A percentile compares a stretch with the other conserved stretches of the same genome.
Conservation (phyloP, 2,797 vertebrate genomes). For the Melanitta fusca region DNA sequence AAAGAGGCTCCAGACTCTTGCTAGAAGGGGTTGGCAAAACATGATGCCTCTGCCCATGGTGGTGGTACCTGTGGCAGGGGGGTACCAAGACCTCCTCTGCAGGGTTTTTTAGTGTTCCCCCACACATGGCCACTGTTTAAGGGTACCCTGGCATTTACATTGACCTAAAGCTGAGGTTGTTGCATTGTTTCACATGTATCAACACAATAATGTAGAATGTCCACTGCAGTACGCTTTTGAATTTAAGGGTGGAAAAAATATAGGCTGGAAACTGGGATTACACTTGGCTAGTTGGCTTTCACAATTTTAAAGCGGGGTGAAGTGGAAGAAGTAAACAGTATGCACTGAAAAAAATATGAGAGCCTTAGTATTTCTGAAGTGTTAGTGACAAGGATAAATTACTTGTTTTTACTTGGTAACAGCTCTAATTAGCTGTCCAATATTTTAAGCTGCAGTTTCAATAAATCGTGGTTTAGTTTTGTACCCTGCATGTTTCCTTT, state of each 20-base stretch:
- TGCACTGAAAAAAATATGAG: not conserved
- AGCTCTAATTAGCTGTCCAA: not conserved
- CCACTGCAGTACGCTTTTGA: not conserved
- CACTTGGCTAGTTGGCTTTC: not conserved
- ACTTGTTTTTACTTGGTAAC: not conserved
- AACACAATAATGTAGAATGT: not conserved
- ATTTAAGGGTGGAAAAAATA: constrained; percentile 34
- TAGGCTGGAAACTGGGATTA: not conserved
- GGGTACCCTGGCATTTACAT: not conserved
- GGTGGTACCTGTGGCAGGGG: not conserved
- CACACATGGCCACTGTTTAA: not conserved
- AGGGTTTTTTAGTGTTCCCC: not conserved
- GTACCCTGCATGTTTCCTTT: not conserved
- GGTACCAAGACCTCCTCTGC: not conserved
- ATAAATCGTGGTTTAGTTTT: not conserved
- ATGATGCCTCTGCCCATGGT: rapidly evolving
- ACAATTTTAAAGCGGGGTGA: not conserved
- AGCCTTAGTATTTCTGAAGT: not conserved
- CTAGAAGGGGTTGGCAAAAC: not conserved
- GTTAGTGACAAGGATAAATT: not conserved
- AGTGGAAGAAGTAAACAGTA: not conserved
- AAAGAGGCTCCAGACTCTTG: not conserved
- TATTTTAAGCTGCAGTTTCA: not conserved
- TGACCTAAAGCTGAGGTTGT: not conserved
- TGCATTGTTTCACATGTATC: constrained; percentile 14